A percentile compares a stretch with the other conserved stretches of the same genome.
Evolutionary conservation across 1,140 invertebrate genomes (phyloP).

Genomic region (Caenorhabditis remanei): DNA sequence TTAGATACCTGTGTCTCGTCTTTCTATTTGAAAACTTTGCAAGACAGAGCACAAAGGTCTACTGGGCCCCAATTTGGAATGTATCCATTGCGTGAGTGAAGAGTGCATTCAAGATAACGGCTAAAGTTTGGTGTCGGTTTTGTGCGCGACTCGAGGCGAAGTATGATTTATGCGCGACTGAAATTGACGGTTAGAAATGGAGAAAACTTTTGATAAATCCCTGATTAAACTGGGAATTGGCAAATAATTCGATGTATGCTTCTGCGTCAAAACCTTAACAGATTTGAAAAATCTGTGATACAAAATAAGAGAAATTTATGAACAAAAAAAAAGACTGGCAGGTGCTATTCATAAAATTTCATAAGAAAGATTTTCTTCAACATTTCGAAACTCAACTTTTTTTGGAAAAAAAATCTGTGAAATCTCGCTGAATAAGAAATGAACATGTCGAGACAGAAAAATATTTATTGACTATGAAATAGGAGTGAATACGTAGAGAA

Average conservation of each 20-base stretch:
- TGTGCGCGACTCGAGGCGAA: not conserved
- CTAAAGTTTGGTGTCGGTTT: not conserved
- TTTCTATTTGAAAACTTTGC: not conserved
- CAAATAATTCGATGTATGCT: not conserved
- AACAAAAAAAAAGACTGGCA: too few species aligned
- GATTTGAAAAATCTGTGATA: too few species aligned
- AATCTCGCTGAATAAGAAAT: too few species aligned
- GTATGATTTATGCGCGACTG: not conserved
- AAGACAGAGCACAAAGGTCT: not conserved
- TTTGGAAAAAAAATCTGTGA: too few species aligned
- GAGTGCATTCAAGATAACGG: not conserved
- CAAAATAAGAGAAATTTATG: too few species aligned
- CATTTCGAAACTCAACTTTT: too few species aligned
- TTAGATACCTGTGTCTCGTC: not conserved
- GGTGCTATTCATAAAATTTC: too few species aligned
- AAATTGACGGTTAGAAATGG: not conserved
- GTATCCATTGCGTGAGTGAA: not conserved
- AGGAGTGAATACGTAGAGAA: not conserved
- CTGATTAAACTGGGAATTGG: constrained; percentile 1
- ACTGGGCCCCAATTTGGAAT: not conserved
- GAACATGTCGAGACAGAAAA: not conserved
- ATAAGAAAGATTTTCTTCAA: too few species aligned
- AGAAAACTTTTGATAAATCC: not conserved
- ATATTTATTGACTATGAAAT: not conserved
- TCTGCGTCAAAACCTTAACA: not conserved